Evolutionary conservation across 2,888 invertebrate genomes (phyloP).

Genomic region (Aplocera efformata): DNA sequence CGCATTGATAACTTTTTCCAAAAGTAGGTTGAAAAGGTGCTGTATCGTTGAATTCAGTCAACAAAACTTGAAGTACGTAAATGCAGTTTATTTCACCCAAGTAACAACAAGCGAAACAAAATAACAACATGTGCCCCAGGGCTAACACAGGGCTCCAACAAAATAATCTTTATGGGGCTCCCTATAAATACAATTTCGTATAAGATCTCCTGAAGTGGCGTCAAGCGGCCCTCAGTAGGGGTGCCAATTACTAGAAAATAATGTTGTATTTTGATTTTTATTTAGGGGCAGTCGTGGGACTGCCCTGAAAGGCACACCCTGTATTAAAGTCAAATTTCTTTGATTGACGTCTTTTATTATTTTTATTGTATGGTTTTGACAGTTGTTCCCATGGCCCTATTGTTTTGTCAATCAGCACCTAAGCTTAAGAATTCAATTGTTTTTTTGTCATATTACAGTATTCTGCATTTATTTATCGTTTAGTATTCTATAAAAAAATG

Average conservation of each 20-base stretch:
- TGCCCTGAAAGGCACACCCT: constrained; percentile 73
- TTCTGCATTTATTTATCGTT: no score
- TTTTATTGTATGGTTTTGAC: constrained; percentile 65
- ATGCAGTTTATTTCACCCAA: constrained; percentile 44
- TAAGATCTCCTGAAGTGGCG: constrained; percentile 73
- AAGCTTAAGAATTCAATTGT: constrained; percentile 17
- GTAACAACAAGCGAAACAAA: constrained; percentile 54
- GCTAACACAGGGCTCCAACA: constrained; percentile 44
- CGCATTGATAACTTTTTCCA: no score
- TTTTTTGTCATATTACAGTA: background rate
- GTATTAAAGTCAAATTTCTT: constrained; percentile 68
- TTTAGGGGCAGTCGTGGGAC: constrained; percentile 79
- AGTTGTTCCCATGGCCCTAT: constrained; percentile 46
- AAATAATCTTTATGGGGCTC: constrained; percentile 36
- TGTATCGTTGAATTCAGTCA: constrained; percentile 1
- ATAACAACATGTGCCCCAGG: constrained; percentile 61
- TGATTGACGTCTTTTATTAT: constrained; percentile 70
- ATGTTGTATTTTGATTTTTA: constrained; percentile 75
- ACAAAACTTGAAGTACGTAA: constrained; percentile 7
- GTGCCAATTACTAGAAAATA: constrained; percentile 77
- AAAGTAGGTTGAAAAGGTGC: no score
- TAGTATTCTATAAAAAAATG: no score
- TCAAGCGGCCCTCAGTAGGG: constrained; percentile 72
- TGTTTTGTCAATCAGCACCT: constrained; percentile 33
- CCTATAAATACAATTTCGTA: constrained; percentile 51